Percentiles rank a stretch among this genome's conserved stretches.
Conservation (phyloP, 2,797 vertebrate species). For the Sebastes dallii region DNA sequence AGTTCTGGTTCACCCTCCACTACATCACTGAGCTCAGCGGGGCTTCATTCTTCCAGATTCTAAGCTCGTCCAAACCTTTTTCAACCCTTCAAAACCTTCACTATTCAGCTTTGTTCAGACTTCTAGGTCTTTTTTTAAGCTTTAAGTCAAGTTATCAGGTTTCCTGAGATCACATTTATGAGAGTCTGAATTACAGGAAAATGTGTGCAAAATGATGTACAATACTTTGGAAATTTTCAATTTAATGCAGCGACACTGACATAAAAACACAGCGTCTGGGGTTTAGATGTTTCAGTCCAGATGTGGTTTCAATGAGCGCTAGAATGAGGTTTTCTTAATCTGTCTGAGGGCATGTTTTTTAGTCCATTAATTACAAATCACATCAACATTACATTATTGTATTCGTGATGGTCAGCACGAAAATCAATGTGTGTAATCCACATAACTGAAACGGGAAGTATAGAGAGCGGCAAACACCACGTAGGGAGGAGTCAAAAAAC, state of each 20-base stretch:
- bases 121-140: not conserved
- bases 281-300: not conserved
- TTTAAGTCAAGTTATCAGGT: not conserved
- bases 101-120: not conserved
- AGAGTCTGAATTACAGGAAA: not conserved
- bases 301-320: not conserved
- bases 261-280: not conserved
- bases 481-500: too few species aligned
- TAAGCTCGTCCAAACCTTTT: not conserved
- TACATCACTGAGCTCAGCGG: not conserved
- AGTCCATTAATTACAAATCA: not conserved
- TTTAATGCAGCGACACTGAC: too few species aligned
- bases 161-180: not conserved
- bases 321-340: not conserved
- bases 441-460: too few species aligned
- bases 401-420: too few species aligned
- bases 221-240: too few species aligned
- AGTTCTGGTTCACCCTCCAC: not conserved
- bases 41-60: not conserved
- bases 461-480: too few species aligned
- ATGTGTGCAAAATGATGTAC: not conserved
- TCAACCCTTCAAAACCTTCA: too few species aligned
- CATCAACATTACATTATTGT: not conserved
- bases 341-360: not conserved
- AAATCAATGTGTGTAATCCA: too few species aligned